Evolutionary conservation across 1,140 invertebrate species (phyloP).

Genomic region (Callitettix versicolor): DNA sequence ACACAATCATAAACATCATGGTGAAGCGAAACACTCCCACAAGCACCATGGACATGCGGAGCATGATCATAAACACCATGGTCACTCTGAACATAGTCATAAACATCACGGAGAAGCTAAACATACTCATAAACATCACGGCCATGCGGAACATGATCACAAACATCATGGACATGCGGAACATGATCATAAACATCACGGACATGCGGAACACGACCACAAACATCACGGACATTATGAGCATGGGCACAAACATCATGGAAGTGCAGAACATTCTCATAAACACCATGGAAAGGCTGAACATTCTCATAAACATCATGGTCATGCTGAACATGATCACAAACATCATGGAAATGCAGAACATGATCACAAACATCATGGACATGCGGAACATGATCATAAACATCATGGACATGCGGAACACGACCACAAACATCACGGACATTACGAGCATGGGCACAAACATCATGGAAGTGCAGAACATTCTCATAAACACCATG

Average conservation of each 20-base stretch:
- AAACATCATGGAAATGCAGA: constrained; percentile 2
- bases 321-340: constrained; percentile 5
- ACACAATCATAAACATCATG: constrained; percentile 2
- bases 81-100: constrained; percentile 10
- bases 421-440: constrained; percentile 3
- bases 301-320: constrained; percentile 4
- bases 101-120: constrained; percentile 5
- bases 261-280: background rate
- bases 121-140: constrained; percentile 10
- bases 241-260: constrained; percentile 1
- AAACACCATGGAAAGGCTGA: background rate
- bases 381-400: background rate
- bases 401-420: constrained; percentile 3
- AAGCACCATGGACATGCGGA: constrained; percentile 13
- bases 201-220: background rate
- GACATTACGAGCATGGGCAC: background rate
- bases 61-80: constrained; percentile 13
- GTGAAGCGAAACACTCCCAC: constrained; percentile 1
- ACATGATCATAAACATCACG: constrained; percentile 4
- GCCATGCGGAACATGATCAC: constrained; percentile 5
- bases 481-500: constrained; percentile 10
- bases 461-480: constrained; percentile 12
- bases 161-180: background rate
- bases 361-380: constrained; percentile 1
- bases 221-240: background rate